Evolutionary conservation across 2,113 vertebrate species (phyloP).

Genomic region (Seriola rivoliana): DNA sequence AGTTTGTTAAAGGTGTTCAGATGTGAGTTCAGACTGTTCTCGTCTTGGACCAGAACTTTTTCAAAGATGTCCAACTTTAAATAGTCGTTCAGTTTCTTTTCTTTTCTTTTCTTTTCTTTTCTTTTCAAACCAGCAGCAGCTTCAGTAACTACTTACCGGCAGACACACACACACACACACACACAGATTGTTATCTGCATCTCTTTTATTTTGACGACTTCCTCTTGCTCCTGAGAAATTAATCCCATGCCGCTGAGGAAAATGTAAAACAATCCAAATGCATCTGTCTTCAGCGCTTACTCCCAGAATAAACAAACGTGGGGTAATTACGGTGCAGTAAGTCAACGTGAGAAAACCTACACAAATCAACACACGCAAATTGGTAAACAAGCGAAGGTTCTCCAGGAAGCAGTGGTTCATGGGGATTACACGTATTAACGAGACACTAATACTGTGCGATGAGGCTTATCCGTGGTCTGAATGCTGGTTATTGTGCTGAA

Average conservation of each 20-base stretch:
- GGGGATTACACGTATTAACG: constrained; percentile 47
- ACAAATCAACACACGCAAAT: not conserved
- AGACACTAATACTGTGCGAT: not conserved
- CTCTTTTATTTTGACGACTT: constrained; percentile 8
- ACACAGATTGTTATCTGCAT: not conserved
- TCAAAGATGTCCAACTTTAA: too few relatives aligned
- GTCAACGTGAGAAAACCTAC: not conserved
- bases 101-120: not conserved
- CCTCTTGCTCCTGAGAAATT: not conserved
- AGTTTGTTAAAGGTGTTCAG: constrained; percentile 11
- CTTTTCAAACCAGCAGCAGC: constrained; percentile 5
- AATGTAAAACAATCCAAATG: constrained; percentile 13
- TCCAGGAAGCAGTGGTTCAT: constrained; percentile 18
- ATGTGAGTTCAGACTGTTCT: not conserved
- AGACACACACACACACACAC: too few relatives aligned
- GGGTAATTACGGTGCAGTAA: constrained; percentile 15
- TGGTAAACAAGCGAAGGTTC: not conserved
- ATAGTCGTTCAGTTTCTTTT: too few relatives aligned
- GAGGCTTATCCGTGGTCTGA: constrained; percentile 6
- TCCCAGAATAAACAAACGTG: constrained; percentile 34
- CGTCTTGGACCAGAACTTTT: too few relatives aligned
- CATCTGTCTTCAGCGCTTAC: not conserved
- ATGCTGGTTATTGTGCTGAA: constrained; percentile 8
- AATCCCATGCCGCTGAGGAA: constrained; percentile 5
- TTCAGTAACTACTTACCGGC: constrained; percentile 20